These are phyloP conservation scores for Zaprionus lineosus DNA, from an alignment of 2,888 invertebrate genomes.

Conservation along the genomic window DNA sequence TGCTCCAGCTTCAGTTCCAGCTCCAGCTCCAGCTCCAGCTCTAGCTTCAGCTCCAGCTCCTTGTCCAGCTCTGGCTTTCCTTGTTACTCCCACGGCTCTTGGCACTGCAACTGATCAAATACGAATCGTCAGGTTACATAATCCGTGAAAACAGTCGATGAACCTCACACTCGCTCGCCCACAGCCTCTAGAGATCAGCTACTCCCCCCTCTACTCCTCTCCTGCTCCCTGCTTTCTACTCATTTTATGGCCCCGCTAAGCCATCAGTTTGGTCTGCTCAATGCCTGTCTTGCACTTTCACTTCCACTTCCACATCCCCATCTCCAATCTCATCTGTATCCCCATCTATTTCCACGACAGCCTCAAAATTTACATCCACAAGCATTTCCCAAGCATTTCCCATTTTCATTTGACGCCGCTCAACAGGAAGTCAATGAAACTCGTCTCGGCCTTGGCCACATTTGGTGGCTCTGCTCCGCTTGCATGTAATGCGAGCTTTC, in stretches of 20 bases:
- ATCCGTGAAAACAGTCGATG: conserved; percentile 9
- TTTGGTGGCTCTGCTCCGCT: conserved; percentile 2
- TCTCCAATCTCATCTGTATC: conserved; percentile 56
- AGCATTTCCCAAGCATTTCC: conserved; percentile 13
- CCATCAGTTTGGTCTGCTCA: conserved; percentile 27
- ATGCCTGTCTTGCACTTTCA: conserved; percentile 45
- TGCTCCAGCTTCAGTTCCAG: no score
- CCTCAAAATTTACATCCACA: not conserved
- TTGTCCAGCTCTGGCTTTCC: no score
- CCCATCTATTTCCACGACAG: conserved; percentile 16
- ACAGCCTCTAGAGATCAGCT: not conserved
- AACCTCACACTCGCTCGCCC: conserved; percentile 4
- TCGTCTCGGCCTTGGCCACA: conserved; percentile 20
- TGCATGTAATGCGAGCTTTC: conserved; percentile 17
- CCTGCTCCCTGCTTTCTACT: conserved; percentile 4
- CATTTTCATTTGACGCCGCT: conserved; percentile 32
- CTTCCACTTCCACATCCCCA: conserved; percentile 42
- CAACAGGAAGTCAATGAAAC: conserved; percentile 56
- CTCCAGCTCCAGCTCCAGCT: no score
- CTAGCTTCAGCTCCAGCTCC: no score
- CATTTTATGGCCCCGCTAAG: conserved; percentile 5
- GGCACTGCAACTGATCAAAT: conserved; percentile 26
- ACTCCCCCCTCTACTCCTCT: not conserved
- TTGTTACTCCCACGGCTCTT: conserved; percentile 19
- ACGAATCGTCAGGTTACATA: conserved; percentile 20